These are phyloP conservation scores for Drosophila kurseongensis DNA, from an alignment of 1,140 invertebrate species.

Conservation along the genomic window DNA sequence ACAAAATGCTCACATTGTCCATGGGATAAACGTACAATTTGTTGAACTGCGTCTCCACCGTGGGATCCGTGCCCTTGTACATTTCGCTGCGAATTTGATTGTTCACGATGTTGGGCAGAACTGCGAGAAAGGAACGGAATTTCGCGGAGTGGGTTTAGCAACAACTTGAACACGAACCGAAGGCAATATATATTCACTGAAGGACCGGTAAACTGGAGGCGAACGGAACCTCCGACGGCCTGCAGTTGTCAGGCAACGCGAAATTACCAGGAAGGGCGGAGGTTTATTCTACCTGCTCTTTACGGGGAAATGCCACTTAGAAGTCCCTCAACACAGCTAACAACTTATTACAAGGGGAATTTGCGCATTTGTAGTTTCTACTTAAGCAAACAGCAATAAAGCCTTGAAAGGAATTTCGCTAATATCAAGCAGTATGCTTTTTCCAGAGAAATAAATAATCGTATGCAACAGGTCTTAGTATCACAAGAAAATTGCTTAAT, in stretches of 20 bases:
- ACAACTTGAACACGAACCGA: slow-evolving; percentile 17
- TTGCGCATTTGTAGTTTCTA: slow-evolving; percentile 21
- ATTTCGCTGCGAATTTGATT: slow-evolving; percentile 84
- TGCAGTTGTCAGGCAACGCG: slow-evolving; percentile 59
- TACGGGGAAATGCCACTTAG: slow-evolving; percentile 14
- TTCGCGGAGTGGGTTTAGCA: slow-evolving; percentile 14
- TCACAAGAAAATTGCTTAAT: neutral
- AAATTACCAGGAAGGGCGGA: slow-evolving; percentile 34
- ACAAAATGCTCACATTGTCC: slow-evolving; percentile 98
- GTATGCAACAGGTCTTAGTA: neutral
- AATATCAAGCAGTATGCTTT: neutral
- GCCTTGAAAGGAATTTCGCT: slow-evolving; percentile 3
- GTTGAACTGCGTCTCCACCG: slow-evolving; percentile 92
- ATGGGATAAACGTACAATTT: slow-evolving; percentile 99
- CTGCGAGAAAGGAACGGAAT: slow-evolving; percentile 85
- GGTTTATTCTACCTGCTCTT: slow-evolving; percentile 21
- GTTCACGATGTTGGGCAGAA: slow-evolving; percentile 96
- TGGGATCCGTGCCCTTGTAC: slow-evolving; percentile 83
- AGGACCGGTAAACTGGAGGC: slow-evolving; percentile 14
- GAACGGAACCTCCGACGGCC: slow-evolving; percentile 13
- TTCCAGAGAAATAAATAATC: neutral
- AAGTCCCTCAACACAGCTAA: neutral
- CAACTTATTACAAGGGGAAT: slow-evolving; percentile 18
- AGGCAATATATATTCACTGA: slow-evolving; percentile 34
- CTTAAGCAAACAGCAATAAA: slow-evolving; percentile 6